Percentiles rank a stretch among this genome's conserved stretches.
Conservation (phyloP, 2,888 invertebrate genomes). For the Geophilus truncorum region DNA sequence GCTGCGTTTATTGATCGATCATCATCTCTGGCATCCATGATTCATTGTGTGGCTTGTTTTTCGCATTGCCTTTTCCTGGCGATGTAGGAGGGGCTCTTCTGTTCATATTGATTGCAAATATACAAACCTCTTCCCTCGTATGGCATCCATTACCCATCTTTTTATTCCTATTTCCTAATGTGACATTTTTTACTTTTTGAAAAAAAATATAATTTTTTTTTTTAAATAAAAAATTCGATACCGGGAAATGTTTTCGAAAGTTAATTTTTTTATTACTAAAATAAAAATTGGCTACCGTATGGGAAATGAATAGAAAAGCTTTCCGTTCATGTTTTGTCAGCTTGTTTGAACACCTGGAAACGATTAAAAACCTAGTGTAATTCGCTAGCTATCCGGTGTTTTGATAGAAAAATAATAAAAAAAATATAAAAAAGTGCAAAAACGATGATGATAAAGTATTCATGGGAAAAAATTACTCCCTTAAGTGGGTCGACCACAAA, state of each 20-base stretch:
- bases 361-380: not conserved
- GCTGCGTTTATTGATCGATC: conserved; percentile 15
- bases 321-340: not conserved
- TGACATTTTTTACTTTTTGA: not conserved
- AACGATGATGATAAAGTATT: too few relatives aligned
- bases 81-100: not conserved
- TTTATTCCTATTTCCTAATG: not conserved
- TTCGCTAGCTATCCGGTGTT: not conserved
- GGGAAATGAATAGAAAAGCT: not conserved
- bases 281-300: not conserved
- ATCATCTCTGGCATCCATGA: conserved; percentile 5
- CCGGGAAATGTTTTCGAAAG: too few relatives aligned
- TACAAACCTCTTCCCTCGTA: not conserved
- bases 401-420: not conserved
- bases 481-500: not conserved
- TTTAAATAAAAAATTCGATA: too few relatives aligned
- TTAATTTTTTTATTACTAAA: not conserved
- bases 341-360: not conserved
- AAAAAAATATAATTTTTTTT: not conserved
- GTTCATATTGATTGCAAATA: conserved; percentile 2
- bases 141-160: not conserved
- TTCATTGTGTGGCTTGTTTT: conserved; percentile 17
- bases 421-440: not conserved
- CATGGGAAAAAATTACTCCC: not conserved
- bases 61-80: conserved; percentile 10